Conservation (phyloP, 1,140 invertebrate genomes). For the Proales similis region DNA sequence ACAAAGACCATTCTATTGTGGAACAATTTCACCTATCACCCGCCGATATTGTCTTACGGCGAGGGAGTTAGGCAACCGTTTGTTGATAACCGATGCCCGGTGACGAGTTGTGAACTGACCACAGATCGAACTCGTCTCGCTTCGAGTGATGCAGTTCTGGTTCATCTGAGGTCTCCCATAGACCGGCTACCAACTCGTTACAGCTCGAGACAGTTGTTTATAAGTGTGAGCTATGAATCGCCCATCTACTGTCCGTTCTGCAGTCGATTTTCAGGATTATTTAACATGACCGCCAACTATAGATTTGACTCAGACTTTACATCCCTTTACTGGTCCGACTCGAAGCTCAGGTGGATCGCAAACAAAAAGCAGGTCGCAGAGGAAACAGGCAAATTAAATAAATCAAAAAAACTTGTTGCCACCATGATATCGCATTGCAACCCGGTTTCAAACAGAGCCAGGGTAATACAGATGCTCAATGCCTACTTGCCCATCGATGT, state of each 20-base stretch:
- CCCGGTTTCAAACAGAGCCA: constrained; percentile 6
- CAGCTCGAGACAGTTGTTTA: constrained; percentile 11
- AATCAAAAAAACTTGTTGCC: constrained; percentile 1
- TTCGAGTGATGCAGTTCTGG: constrained; percentile 13
- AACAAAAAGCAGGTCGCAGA: constrained; percentile 6
- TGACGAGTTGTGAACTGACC: constrained; percentile 33
- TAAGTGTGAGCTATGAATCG: constrained; percentile 10
- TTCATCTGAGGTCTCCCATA: constrained; percentile 35
- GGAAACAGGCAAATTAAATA: neutral
- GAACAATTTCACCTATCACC: constrained; percentile 21
- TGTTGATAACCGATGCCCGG: constrained; percentile 4
- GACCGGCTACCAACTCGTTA: neutral
- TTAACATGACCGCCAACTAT: constrained; percentile 15
- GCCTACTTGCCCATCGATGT: constrained; percentile 39
- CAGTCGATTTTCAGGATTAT: constrained; percentile 5
- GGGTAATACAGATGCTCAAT: constrained; percentile 22
- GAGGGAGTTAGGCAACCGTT: constrained; percentile 7
- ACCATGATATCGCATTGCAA: constrained; percentile 5
- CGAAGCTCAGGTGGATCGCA: neutral
- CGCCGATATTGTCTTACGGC: constrained; percentile 18
- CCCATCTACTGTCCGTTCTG: constrained; percentile 2
- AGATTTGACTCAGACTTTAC: constrained; percentile 4
- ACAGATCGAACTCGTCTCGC: constrained; percentile 5
- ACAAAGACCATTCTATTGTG: constrained; percentile 29
- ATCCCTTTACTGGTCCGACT: constrained; percentile 10